Conservation (phyloP, 2,888 invertebrate species). For the Plebejus melissa region DNA sequence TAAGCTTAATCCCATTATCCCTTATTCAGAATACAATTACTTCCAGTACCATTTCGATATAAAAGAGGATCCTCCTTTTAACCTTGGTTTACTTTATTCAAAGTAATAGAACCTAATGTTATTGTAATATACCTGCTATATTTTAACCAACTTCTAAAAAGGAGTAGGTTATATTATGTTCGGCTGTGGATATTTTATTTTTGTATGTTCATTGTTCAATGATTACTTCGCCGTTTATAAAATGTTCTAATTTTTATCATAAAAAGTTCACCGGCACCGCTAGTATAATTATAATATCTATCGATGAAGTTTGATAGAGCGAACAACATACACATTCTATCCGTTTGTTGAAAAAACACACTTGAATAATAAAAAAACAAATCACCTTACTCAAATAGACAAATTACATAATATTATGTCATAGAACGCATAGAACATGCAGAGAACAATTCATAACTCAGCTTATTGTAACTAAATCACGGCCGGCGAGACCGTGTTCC, state of each 20-base stretch:
- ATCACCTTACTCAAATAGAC: not conserved
- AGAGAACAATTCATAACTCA: not conserved
- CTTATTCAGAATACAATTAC: slow-evolving; percentile 25
- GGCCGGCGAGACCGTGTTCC: not conserved
- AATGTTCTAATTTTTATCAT: too few species aligned
- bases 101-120: not conserved
- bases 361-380: too few species aligned
- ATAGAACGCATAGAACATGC: not conserved
- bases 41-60: slow-evolving; percentile 11
- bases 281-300: too few species aligned
- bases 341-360: too few species aligned
- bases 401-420: not conserved
- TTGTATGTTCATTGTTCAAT: too few species aligned
- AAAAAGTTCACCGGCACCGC: too few species aligned
- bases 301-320: too few species aligned
- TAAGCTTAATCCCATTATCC: slow-evolving; percentile 27
- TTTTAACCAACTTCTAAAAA: not conserved
- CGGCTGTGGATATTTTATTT: too few species aligned
- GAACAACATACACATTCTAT: too few species aligned
- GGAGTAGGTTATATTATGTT: too few species aligned
- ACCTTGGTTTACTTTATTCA: slow-evolving; percentile 11
- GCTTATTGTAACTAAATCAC: slow-evolving; percentile 10
- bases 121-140: not conserved
- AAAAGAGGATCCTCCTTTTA: slow-evolving; percentile 8
- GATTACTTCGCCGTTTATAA: too few species aligned